Conservation (phyloP, 2,797 vertebrate genomes). For the Crax fasciolata region DNA sequence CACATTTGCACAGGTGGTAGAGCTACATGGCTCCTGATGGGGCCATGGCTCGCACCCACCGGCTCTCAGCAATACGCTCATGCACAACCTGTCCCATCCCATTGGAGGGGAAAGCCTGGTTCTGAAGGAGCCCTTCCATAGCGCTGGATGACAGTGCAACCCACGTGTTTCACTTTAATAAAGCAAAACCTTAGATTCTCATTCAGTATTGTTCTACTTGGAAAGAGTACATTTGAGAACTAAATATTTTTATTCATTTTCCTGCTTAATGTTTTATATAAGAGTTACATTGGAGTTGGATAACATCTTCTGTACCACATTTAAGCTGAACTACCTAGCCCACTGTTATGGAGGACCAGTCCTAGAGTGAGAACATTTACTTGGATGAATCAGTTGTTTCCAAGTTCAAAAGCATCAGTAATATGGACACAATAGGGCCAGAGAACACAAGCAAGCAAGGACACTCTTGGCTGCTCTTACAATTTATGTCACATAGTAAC, state of each 20-base stretch:
- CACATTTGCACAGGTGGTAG: neutral
- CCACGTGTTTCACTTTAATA: neutral
- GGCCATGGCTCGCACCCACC: neutral
- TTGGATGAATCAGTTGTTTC: neutral
- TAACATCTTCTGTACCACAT: neutral
- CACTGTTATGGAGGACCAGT: neutral
- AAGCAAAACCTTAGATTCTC: neutral
- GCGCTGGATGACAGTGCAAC: neutral
- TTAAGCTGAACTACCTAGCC: neutral
- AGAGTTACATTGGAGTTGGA: neutral
- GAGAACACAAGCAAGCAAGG: neutral
- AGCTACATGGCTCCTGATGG: neutral
- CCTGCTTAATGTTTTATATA: neutral
- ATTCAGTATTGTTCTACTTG: neutral
- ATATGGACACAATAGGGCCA: neutral
- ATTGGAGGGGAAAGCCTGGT: neutral
- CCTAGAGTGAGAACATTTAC: neutral
- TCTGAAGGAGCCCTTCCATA: neutral
- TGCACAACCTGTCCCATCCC: too few species aligned
- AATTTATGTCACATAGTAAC: neutral
- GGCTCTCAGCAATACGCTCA: neutral
- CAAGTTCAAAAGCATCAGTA: neutral
- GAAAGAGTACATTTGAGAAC: neutral
- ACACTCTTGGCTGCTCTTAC: neutral
- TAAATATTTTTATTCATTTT: neutral